Conservation (phyloP, 2,888 invertebrate genomes). For the Brassicogethes aeneus region DNA sequence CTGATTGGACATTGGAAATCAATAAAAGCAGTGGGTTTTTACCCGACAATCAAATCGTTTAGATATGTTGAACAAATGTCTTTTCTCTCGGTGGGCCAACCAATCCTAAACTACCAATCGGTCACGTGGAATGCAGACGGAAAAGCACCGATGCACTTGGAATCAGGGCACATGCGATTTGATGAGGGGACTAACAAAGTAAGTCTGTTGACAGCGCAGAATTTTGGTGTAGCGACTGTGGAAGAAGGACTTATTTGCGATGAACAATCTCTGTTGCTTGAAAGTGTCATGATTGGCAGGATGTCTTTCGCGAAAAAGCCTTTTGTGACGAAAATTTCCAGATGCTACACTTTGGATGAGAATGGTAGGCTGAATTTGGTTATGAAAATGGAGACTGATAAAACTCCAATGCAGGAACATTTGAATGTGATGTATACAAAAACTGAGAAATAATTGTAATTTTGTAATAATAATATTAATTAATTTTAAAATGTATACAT, state of each 20-base stretch:
- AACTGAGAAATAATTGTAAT: too few species aligned
- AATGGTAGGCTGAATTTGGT: neutral
- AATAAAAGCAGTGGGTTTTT: neutral
- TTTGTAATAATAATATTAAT: too few species aligned
- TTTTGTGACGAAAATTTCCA: conserved; percentile 1
- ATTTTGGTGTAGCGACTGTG: neutral
- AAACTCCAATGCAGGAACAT: neutral
- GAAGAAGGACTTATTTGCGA: neutral
- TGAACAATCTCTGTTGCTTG: too few species aligned
- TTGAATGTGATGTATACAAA: conserved; percentile 1
- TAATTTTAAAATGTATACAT: too few species aligned
- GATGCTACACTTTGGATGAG: neutral
- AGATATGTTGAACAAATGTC: neutral
- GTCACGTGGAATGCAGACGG: neutral
- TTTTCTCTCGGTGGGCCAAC: neutral
- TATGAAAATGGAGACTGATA: neutral
- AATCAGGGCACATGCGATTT: neutral
- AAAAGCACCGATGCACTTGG: neutral
- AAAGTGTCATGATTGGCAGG: neutral
- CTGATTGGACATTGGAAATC: neutral
- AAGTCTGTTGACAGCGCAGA: neutral
- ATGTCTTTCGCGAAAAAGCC: neutral
- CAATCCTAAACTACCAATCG: neutral
- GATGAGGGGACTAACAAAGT: neutral
- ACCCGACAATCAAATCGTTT: neutral